phyloP scores from a whole-genome alignment of 2,888 invertebrate species.

The Orthonevra nobilis region DNA sequence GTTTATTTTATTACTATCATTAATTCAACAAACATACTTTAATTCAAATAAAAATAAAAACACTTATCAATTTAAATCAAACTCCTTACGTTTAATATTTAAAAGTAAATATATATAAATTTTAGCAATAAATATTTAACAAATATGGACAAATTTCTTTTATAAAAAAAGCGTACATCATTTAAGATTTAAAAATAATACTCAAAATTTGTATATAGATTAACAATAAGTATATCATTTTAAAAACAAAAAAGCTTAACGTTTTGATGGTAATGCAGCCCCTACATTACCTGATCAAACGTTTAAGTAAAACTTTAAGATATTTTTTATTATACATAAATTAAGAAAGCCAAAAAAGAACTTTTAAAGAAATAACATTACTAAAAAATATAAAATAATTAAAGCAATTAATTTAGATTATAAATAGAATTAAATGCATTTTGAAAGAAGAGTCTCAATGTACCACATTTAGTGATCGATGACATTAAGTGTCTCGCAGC shows the following conservation, averaged over 20 bases:
- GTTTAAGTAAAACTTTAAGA: constrained; percentile 4
- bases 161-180: neutral
- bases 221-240: no score
- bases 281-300: constrained; percentile 43
- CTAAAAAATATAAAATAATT: neutral
- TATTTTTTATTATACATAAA: neutral
- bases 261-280: constrained; percentile 38
- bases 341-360: neutral
- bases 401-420: constrained; percentile 23
- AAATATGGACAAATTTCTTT: no score
- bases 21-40: no score
- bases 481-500: constrained; percentile 16
- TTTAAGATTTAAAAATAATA: neutral
- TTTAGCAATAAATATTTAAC: no score
- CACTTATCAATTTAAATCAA: no score
- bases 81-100: no score
- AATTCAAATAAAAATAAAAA: no score
- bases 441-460: constrained; percentile 61
- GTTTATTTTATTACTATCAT: no score
- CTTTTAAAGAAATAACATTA: constrained; percentile 10
- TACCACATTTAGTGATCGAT: constrained; percentile 39
- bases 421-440: constrained; percentile 39
- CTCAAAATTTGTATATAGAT: constrained; percentile 29
- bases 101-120: no score
- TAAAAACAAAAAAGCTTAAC: neutral